Evolutionary conservation across 2,888 invertebrate species (phyloP).

Genomic region (Endotricha flammealis): DNA sequence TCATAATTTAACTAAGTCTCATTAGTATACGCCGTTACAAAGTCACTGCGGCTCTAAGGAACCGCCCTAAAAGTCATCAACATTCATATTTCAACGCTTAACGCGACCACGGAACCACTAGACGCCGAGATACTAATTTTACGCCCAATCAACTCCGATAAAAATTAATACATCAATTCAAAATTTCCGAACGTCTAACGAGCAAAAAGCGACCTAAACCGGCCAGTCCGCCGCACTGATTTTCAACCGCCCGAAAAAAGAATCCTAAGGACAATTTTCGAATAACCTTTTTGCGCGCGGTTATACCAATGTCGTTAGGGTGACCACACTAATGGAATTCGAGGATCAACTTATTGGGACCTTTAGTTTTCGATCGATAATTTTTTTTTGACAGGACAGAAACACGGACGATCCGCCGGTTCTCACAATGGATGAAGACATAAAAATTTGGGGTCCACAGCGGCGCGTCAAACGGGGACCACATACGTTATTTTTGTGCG

Average conservation of each 20-base stretch:
- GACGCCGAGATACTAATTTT: conserved; percentile 63
- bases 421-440: conserved; percentile 74
- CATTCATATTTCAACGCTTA: conserved; percentile 68
- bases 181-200: conserved; percentile 30
- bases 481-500: conserved; percentile 64
- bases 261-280: conserved; percentile 54
- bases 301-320: conserved; percentile 67
- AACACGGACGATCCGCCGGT: conserved; percentile 44
- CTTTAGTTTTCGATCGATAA: conserved; percentile 48
- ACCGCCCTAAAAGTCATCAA: conserved; percentile 59
- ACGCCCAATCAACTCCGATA: conserved; percentile 68
- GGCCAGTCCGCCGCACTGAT: conserved; percentile 29
- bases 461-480: conserved; percentile 70
- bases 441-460: conserved; percentile 64
- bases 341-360: conserved; percentile 45
- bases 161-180: conserved; percentile 69
- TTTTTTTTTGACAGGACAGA: conserved; percentile 39
- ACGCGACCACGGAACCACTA: conserved; percentile 63
- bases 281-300: conserved; percentile 56
- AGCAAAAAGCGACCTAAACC: conserved; percentile 52
- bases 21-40: conserved; percentile 62
- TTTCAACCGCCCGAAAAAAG: conserved; percentile 50
- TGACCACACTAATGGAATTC: conserved; percentile 64
- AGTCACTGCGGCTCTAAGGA: conserved; percentile 46
- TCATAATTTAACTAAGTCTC: conserved; percentile 63